Evolutionary conservation across 2,797 vertebrate species (phyloP), one percentile per base, ranked within the genome.

Genomic region (Sebastes minor): DNA sequence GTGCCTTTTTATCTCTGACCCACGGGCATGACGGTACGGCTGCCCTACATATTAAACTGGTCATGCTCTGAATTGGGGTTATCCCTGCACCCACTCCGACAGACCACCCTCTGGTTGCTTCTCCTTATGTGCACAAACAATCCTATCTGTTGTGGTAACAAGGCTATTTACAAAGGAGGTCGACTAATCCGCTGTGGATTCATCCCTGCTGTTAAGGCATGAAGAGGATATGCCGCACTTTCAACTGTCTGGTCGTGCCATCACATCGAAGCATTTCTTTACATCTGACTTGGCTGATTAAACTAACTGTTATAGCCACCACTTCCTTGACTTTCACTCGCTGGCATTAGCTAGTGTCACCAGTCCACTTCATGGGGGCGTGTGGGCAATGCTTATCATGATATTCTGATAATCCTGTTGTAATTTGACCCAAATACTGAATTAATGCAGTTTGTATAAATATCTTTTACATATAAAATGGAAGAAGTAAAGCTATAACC

Each of bases 21-120:
- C 81, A 77, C 38, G 27, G 82, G 52, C 88, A 86, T 92, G 89
- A 89, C 89, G 81, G 84, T 33, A 86, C 76, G 76, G 75, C 84
- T 90, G 91, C 82, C 90, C 90, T 87, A 88, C 91, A 90, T 90
- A 85, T 92, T 91, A 87, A 79, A 87, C 61, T 86, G 80, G 89
- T 91, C 86, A 92, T 60, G 83, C 86, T 93, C 70, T 82, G 82
- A 91, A 90, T 83, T 69, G 74, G 85, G 85, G 86, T 89, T 91
- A 83, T 87, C 85, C 84, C 87, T 23, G 14, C 88, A 88, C 80
- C 90, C 86, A 90, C 83, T 73, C 16, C 49, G 74, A 27, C 77
- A 83, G 82, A 86, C 84, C 83, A 80, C 82, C 84, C 87, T 82
- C 71, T 81, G 86, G 78, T 87, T 73, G 33, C 68, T 83, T 83